Base-by-base conservation (phyloP, 1,140 invertebrate genomes). In the Drosophila teissieri region DNA sequence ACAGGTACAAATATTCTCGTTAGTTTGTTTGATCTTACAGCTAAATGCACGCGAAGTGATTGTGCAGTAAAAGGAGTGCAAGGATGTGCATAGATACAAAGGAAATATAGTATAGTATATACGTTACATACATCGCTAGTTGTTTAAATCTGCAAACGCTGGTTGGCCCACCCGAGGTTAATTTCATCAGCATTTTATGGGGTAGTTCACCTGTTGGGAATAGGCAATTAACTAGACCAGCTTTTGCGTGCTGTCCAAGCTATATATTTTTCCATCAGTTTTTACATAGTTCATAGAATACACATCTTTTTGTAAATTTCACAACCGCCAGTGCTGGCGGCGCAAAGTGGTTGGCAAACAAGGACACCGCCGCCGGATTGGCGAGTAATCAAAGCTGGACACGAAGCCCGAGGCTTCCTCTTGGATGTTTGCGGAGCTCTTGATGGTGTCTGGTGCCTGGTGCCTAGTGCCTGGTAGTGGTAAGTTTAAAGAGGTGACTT, bases 331-430 rank as follows among this genome's bases (percentile, higher is more conserved):
- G 24, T 7, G 45, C 31, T 34, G 31, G 8, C 40, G 19, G 14
- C 24, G 31, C 55, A 10, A 34, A 82, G 79, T 82, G 79, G 54
- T 68, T 31, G 44, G 45, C 79, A 82, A 78, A 82, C 73, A 82
- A 55, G 58, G 62, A 60, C 73, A 62, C 53, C 42, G 56, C 40
- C 55, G 42, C 27, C 10, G 42, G 42, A 57, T 42, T 22, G 19
- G 24, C 55, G 19, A 62, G 78, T 63, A 77, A 77, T 81, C 73
- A 81, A 73, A 60, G 78, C 61, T 57, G 61, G 46, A 36, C 45
- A 48, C 40, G 49, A 8, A 40, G 31, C 27, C 11, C 27, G 49
- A 40, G 34, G 19, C 51, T 40, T 31, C 5, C 27, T 46, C 8
- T 40, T 37, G 17, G 14, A 44, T 73, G 64, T 72, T 80, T 80